phyloP scores from a whole-genome alignment of 1,140 invertebrate genomes.

The Macrotrachela quadricornifera region DNA sequence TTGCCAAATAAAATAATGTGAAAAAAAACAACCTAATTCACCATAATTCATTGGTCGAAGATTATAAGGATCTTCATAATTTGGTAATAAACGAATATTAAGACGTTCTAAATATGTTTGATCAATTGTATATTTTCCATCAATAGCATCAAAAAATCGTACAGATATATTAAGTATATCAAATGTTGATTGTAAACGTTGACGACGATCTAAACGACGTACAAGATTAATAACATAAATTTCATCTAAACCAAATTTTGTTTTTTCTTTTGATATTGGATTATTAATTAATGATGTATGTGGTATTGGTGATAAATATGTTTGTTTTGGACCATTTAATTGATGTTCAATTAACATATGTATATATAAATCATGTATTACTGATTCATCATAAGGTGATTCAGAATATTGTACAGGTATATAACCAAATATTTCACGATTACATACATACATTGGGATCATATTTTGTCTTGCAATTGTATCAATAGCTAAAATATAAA shows the following conservation, averaged over 20 bases:
- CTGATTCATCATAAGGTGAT: neutral
- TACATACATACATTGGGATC: neutral
- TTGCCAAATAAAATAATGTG: slow-evolving; percentile 72
- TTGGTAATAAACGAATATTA: slow-evolving; percentile 49
- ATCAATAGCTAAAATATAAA: neutral
- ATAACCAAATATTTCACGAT: slow-evolving; percentile 5
- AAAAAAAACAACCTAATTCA: slow-evolving; percentile 85
- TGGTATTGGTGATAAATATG: slow-evolving; percentile 1
- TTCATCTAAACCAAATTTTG: slow-evolving; percentile 11
- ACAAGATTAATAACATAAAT: slow-evolving; percentile 74
- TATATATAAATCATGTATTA: neutral
- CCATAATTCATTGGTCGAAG: slow-evolving; percentile 74
- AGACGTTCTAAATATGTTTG: slow-evolving; percentile 37
- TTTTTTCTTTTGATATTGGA: neutral
- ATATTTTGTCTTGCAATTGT: neutral
- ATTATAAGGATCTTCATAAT: slow-evolving; percentile 70
- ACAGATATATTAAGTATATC: slow-evolving; percentile 54
- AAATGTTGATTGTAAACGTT: slow-evolving; percentile 54
- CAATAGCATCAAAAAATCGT: slow-evolving; percentile 53
- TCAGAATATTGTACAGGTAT: neutral
- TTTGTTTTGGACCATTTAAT: slow-evolving; percentile 3
- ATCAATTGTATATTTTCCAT: slow-evolving; percentile 52
- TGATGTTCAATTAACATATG: slow-evolving; percentile 7
- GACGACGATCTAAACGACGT: slow-evolving; percentile 50
- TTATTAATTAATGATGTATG: neutral